Evolutionary conservation across 1,140 invertebrate species (phyloP).

Genomic region (Lepidotrigona ventralis): DNA sequence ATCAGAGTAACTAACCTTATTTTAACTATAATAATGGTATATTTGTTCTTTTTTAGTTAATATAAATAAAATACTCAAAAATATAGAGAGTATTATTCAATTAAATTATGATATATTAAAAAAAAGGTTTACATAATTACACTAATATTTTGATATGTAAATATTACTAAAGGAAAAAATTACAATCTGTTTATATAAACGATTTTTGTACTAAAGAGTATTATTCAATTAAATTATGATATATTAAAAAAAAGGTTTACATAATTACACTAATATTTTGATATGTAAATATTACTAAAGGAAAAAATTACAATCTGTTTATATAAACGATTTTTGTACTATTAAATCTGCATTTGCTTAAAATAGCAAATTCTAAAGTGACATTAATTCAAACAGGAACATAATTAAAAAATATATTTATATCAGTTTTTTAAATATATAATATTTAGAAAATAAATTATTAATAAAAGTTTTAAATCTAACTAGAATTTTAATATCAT

Average conservation of each 20-base stretch:
- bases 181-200: conserved; percentile 21
- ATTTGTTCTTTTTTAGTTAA: neutral
- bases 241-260: neutral
- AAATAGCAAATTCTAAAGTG: neutral
- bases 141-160: conserved; percentile 7
- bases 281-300: conserved; percentile 9
- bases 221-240: neutral
- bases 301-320: conserved; percentile 25
- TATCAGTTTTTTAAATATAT: neutral
- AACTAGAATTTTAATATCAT: neutral
- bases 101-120: neutral
- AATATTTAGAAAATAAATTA: neutral
- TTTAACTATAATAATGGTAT: neutral
- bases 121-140: conserved; percentile 1
- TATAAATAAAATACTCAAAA: conserved; percentile 19
- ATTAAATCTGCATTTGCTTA: conserved; percentile 32
- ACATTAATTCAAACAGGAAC: neutral
- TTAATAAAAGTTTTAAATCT: neutral
- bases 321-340: conserved; percentile 34
- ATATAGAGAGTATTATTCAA: conserved; percentile 1
- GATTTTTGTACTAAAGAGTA: conserved; percentile 9
- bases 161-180: conserved; percentile 20
- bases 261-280: conserved; percentile 6
- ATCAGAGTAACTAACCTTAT: neutral
- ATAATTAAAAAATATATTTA: conserved; percentile 1